Evolutionary conservation across 2,888 invertebrate genomes (phyloP), one percentile per base, ranked within the genome.

Genomic region (Melanchra persicariae): DNA sequence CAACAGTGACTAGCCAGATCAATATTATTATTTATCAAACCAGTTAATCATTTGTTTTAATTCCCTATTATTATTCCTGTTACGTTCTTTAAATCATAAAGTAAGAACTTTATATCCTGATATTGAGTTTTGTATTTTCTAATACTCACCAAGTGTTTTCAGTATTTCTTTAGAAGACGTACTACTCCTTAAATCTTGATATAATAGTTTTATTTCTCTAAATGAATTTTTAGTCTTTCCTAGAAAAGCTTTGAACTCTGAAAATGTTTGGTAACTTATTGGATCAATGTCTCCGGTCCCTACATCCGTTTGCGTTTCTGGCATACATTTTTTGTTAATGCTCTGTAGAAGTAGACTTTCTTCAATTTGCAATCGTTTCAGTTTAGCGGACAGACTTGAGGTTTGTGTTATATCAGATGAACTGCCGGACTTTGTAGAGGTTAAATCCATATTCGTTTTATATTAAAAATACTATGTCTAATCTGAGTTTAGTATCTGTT

Each of bases 341-440:
- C 66, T 85, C 71, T 92, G 90, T 37, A 86, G 52, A 26, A 94
- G 82, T 62, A 94, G 73, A 77, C 85, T 88, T 90, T 95, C 95
- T 84, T 95, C 94, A 78, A 95, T 93, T 90, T 93, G 93, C 49
- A 95, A 82, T 76, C 94, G 87, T 81, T 92, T 89, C 61, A 94
- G 65, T 85, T 91, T 93, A 15, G 92, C 91, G 22, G 79, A 51
- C 10, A 89, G 69, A 79, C 79, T 87, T 49, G 75, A 66, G 26
- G 76, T 73, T 60, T 70, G 72, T 26, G 58, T 52, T 10, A 45
- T 15, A 47, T 69, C 59, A 30, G 70, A 64, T 45, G 37, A 30
- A 61, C 40, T 76, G 43, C 22, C 37, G 24, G 74, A 71, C n/a
- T 77, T 79, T 19, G 51, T 59, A 34, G 80, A 80, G 2, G 43